Evolutionary conservation across 2,888 invertebrate species (phyloP), one percentile per base, ranked within the genome.

Genomic region (Oithona nana): DNA sequence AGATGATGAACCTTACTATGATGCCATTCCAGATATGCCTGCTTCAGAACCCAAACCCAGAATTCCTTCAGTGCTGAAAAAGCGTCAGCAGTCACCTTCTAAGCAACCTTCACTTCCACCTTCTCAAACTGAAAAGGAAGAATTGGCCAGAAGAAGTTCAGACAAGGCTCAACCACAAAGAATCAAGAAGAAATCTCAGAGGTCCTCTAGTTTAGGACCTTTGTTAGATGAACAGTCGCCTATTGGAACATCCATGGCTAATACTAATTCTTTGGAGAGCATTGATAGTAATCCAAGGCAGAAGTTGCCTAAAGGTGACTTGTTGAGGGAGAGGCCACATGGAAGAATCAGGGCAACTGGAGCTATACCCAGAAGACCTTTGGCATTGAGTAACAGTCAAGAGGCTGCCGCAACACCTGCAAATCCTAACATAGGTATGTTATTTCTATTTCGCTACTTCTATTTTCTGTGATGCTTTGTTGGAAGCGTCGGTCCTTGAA

Each of bases 151-250:
- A 26, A 20, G 26, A 22, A 24, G 16, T 11, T 54, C 54, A 16
- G 54, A 54, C 13, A 20, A 26, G 20, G 26, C 20, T 26, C n/a
- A 20, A 2, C 50, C n/a, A 8, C 54, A 54, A 26, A 54, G 54
- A 54, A 54, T 54, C 54, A 4, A 26, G 26, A 3, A 26, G 26
- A 54, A 54, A 11, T 29, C 54, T 28, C 54, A 61, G 20, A n/a
- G 61, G 6, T 61, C 61, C 2, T 61, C 61, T n/a, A 50, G 50
- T 29, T 54, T 61, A 28, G 61, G 61, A 8, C 61, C 61, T 20
- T 28, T 61, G 4, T 39, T 61, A 22, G 61, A 61, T 28, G 55
- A 61, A 28, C 61, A 61, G 28, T 26, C 52, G 11, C n/a, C 20
- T 13, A 26, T 28, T n/a, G 28, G 29, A 3, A 16, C 22, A 3